Evolutionary conservation across 2,113 vertebrate species (phyloP).

Genomic region (Indicator indicator): DNA sequence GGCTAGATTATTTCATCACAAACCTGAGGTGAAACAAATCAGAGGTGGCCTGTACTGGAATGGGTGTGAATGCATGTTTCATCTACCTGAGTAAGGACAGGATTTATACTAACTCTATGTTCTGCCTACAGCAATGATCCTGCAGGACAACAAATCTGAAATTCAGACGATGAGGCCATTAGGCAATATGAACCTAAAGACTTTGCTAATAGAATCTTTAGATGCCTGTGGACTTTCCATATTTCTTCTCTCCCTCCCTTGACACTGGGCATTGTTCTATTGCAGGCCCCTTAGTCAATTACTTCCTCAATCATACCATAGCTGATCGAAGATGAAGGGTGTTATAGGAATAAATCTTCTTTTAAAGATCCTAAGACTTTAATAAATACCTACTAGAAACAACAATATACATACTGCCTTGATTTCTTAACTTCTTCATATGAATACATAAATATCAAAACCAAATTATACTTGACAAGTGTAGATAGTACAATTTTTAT

Average conservation of each 20-base stretch:
- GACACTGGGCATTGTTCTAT: neutral
- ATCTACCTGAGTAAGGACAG: neutral
- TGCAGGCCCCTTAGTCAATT: neutral
- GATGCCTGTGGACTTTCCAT: neutral
- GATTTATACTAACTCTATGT: neutral
- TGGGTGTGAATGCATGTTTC: neutral
- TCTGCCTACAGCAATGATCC: neutral
- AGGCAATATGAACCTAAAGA: neutral
- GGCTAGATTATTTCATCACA: neutral
- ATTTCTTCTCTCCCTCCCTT: neutral
- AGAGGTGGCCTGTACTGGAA: neutral
- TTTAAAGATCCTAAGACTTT: neutral
- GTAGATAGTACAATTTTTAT: neutral
- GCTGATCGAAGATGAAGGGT: neutral
- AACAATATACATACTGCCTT: neutral
- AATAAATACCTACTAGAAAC: neutral
- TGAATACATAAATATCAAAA: neutral
- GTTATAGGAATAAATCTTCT: neutral
- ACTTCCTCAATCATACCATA: neutral
- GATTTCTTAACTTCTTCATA: neutral
- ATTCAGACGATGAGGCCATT: neutral
- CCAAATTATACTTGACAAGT: neutral
- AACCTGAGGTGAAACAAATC: neutral
- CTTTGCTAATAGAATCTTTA: neutral
- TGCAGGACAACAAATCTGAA: neutral